These are phyloP conservation scores for Napeogenes inachia DNA, from an alignment of 2,888 invertebrate genomes.

Conservation along the genomic window DNA sequence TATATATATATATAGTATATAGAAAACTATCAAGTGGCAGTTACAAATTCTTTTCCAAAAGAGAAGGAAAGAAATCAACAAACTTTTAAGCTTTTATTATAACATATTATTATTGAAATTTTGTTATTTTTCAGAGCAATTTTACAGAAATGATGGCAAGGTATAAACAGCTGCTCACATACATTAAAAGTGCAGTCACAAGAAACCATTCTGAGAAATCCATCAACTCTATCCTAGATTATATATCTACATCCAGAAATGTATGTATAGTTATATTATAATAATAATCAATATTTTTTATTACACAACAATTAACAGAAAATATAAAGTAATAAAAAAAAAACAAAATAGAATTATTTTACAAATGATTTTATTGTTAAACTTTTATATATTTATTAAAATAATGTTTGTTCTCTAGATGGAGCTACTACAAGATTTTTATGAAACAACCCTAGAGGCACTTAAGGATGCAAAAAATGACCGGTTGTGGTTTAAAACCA, in stretches of 20 bases:
- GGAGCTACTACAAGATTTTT: slow-evolving; percentile 98
- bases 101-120: too few species aligned
- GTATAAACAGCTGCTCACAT: slow-evolving; percentile 97
- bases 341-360: background rate
- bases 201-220: slow-evolving; percentile 99
- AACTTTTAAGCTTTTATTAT: too few species aligned
- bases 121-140: slow-evolving; percentile 81
- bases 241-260: slow-evolving; percentile 99
- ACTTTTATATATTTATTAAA: background rate
- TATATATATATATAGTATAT: too few species aligned
- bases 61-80: too few species aligned
- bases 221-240: slow-evolving; percentile 99
- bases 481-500: slow-evolving; percentile 99
- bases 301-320: too few species aligned
- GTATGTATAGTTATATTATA: slow-evolving; percentile 71
- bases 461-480: slow-evolving; percentile 99
- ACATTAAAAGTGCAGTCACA: slow-evolving; percentile 99
- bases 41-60: too few species aligned
- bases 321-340: too few species aligned
- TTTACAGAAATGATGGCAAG: slow-evolving; percentile 96
- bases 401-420: slow-evolving; percentile 78
- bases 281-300: too few species aligned
- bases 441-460: slow-evolving; percentile 96
- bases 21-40: too few species aligned
- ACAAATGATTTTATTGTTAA: slow-evolving; percentile 1